These are phyloP conservation scores for Tupaia tana DNA, from an alignment of 2,113 vertebrate genomes.

Conservation along the genomic window DNA sequence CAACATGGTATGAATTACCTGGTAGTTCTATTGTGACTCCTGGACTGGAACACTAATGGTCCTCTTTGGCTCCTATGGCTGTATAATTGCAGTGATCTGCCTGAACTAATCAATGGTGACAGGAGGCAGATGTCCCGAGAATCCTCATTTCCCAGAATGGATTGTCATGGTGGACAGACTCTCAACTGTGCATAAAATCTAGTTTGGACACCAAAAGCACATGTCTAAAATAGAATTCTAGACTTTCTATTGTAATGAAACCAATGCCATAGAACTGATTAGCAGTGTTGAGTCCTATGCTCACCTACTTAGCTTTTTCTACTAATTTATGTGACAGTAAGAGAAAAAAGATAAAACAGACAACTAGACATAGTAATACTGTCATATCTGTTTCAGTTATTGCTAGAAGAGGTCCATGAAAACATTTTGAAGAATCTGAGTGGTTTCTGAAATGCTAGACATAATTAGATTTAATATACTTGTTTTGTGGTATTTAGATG, in stretches of 20 bases:
- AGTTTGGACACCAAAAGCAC: conserved; percentile 10
- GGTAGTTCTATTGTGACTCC: conserved; percentile 14
- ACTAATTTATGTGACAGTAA: conserved; percentile 35
- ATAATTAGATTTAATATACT: conserved; percentile 24
- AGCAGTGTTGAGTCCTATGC: neutral
- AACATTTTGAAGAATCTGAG: conserved; percentile 31
- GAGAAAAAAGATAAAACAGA: neutral
- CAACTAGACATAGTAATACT: neutral
- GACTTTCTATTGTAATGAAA: neutral
- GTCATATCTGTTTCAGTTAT: neutral
- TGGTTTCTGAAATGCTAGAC: neutral
- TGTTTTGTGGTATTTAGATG: neutral
- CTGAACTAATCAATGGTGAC: conserved; percentile 59
- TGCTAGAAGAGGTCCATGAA: neutral
- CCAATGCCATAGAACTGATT: neutral
- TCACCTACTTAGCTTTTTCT: conserved; percentile 1
- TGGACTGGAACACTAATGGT: neutral
- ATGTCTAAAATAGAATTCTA: conserved; percentile 21
- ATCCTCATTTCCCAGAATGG: conserved; percentile 14
- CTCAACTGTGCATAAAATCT: neutral
- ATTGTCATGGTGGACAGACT: neutral
- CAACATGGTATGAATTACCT: conserved; percentile 49
- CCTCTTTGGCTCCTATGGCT: conserved; percentile 25
- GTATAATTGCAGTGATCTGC: conserved; percentile 53
- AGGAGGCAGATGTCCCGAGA: conserved; percentile 56